Conservation (phyloP, 1,140 invertebrate genomes). For the Olivierus martensii region DNA sequence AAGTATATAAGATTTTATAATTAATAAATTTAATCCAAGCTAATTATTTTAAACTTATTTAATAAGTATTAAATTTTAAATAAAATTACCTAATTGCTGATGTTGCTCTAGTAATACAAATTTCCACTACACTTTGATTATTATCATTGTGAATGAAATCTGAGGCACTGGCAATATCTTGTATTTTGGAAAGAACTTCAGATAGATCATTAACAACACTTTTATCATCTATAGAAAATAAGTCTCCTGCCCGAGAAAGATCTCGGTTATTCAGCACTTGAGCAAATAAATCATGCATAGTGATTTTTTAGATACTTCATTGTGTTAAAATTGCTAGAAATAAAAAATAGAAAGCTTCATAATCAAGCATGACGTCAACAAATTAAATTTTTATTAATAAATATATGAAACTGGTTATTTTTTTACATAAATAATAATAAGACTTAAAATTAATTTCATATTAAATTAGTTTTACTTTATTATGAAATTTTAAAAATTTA, state of each 20-base stretch:
- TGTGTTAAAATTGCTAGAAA: not conserved
- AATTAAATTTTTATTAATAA: no score
- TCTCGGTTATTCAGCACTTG: constrained; percentile 73
- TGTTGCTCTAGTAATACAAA: constrained; percentile 74
- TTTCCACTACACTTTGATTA: constrained; percentile 86
- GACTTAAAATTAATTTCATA: no score
- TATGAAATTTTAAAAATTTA: no score
- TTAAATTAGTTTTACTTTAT: no score
- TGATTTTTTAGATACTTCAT: constrained; percentile 20
- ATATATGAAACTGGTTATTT: no score
- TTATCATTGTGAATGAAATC: constrained; percentile 74
- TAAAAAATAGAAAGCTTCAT: no score
- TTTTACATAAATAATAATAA: no score
- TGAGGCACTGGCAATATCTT: constrained; percentile 57
- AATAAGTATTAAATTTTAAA: no score
- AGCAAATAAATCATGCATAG: constrained; percentile 76
- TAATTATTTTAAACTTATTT: no score
- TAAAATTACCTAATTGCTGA: constrained; percentile 53
- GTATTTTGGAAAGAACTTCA: constrained; percentile 60
- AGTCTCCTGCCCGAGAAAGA: constrained; percentile 70
- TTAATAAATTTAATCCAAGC: no score
- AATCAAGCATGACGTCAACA: no score
- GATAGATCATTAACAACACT: constrained; percentile 72
- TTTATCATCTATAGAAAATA: constrained; percentile 73
- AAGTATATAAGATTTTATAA: no score